phyloP scores from a whole-genome alignment of 2,797 vertebrate species.

The Danio albolineatus region DNA sequence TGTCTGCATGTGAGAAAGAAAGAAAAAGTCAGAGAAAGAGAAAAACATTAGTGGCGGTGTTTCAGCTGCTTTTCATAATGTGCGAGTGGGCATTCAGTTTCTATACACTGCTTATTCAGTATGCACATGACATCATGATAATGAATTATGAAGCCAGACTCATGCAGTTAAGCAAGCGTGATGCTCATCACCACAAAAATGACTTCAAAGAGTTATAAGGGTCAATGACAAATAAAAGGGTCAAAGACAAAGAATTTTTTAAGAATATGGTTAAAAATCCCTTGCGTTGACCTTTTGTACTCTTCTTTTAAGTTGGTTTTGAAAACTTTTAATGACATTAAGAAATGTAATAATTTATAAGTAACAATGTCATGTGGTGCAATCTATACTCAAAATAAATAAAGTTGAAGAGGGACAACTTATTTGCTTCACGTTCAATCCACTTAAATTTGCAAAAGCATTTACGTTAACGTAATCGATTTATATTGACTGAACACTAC shows the following conservation, averaged over 20 bases:
- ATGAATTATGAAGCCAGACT: constrained; percentile 22
- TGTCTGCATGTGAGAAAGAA: neutral
- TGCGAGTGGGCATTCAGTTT: constrained; percentile 2
- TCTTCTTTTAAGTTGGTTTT: too few species aligned
- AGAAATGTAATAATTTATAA: too few species aligned
- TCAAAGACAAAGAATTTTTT: neutral
- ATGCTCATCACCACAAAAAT: neutral
- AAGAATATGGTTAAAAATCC: neutral
- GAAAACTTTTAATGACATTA: too few species aligned
- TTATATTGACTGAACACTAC: too few species aligned
- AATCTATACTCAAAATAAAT: too few species aligned
- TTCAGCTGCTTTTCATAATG: constrained; percentile 30
- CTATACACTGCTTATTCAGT: constrained; percentile 28
- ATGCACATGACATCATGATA: neutral
- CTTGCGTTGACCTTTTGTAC: too few species aligned
- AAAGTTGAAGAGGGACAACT: too few species aligned
- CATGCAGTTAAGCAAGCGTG: neutral
- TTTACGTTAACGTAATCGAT: too few species aligned
- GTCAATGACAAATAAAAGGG: neutral
- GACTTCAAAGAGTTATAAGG: neutral
- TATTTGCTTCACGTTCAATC: too few species aligned
- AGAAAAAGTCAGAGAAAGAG: neutral
- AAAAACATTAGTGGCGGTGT: neutral
- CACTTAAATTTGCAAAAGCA: too few species aligned
- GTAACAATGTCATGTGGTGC: neutral